Evolutionary conservation across 2,113 vertebrate genomes (phyloP), one percentile per base, ranked within the genome.

Genomic region (Deroptyus accipitrinus): DNA sequence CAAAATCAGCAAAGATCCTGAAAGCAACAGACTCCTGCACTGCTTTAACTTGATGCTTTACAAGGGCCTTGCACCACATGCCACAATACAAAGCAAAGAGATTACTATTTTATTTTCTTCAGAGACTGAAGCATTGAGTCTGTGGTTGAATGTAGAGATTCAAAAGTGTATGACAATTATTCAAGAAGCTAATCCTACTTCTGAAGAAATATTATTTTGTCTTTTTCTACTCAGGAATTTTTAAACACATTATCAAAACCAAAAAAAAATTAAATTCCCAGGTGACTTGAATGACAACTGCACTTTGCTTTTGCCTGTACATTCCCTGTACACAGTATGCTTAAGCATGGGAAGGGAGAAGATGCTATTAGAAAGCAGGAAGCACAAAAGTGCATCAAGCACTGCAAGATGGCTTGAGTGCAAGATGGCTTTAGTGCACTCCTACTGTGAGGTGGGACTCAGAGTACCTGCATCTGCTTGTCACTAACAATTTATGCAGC

Each of bases 391-490:
- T 22, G 25, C 91, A 92, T 75, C 48, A 51, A 68, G 84, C 84
- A 84, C 37, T 2, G 3, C 18, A 23, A 81, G 75, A 54, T 28
- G 72, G 54, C 42, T 91, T 92, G 31, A 86, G 46, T 1, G 3
- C 19, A 25, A 81, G 70, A 59, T n/a, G 72, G 46, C 42, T 92
- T 92, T 80, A 94, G 80, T 61, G 81, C 51, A 27, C 78, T 95
- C 91, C 88, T 66, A 41, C 72, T 52, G 87, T 19, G 91, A 90
- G 67, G 35, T 27, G 75, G 87, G 64, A 92, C 84, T 14, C n/a
- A 49, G 82, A 75, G 61, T 1, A 74, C 68, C 35, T 81, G 48
- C 75, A 80, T 74, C 89, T 90, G 81, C 55, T 95, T 23, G 7
- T 59, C 67, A 51, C 74, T 68, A 80, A 37, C 51, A 55, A 72